Evolutionary conservation across 1,140 invertebrate genomes (phyloP), one percentile per base, ranked within the genome.

Genomic region (Drosophila nannoptera): DNA sequence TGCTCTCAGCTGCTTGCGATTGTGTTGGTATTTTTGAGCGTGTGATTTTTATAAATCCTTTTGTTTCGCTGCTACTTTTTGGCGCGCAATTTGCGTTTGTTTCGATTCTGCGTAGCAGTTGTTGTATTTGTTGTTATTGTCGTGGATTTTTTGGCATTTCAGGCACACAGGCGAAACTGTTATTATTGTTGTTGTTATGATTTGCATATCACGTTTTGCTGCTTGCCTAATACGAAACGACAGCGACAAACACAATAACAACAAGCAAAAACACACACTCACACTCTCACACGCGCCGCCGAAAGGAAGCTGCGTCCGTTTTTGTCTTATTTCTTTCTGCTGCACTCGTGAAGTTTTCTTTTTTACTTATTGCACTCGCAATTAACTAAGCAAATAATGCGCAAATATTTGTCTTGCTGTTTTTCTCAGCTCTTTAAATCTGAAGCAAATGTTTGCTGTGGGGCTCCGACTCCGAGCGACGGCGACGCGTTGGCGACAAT

Each of bases 141-240:
- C 64, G 32, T 55, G 69, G 80, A 22, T 22, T 22, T 22, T 22
- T 70, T 77, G 50, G 6, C 7, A 16, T 53, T 8, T 61, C 59
- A 64, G 43, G 35, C 45, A 65, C 64, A 76, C 77, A 81, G 78
- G 78, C 78, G 70, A 77, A 68, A 74, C 43, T 66, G 65, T 62
- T 73, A 35, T 61, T 71, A 38, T 60, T 63, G 62, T 56, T 58
- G 46, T 69, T 64, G 70, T 42, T 65, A 42, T 63, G 58, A 86
- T 87, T 86, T 87, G 78, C 81, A 87, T 87, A 82, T 82, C 83
- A 77, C 77, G 80, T 86, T 75, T 69, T 83, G 75, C 73, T 72
- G 73, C 50, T 68, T 75, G 73, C 69, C 73, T 73, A 72, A 72
- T 72, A 72, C 69, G 52, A 67, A 55, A 56, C 64, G 68, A 68